Evolutionary conservation across 2,113 vertebrate genomes (phyloP), one percentile per base, ranked within the genome.

Genomic region (Raja brachyura): DNA sequence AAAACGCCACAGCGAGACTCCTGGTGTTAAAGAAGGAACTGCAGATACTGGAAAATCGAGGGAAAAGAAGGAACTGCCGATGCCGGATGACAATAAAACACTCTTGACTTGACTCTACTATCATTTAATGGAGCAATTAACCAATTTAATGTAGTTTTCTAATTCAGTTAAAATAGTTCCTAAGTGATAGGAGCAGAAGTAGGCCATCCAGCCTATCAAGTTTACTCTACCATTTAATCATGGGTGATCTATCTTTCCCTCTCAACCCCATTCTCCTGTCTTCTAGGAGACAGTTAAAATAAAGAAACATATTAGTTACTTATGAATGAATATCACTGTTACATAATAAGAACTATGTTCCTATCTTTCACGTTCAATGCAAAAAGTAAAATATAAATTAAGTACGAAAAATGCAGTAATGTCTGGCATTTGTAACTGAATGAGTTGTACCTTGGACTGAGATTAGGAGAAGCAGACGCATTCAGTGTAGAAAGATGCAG

Each of bases 361-460:
- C 83, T 31, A 63, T 61, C 56, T 73, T 20, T 73, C 14, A 73
- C 18, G 18, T 22, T 73, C 61, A 66, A n/a, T n/a, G 31, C n/a
- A 31, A 18, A 86, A 13, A 88, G n/a, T n/a, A 88, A 86, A 86
- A 61, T 61, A 86, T 61, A 59, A 83, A 86, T 11, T 61, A 83
- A 11, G 10, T 83, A 83, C 56, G 10, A 56, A 83, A 83, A 33
- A 14, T 33, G 14, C 75, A 75, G 74, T n/a, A n/a, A 75, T 75
- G 28, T 75, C 74, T 28, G n/a, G 28, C n/a, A 77, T 31, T 77
- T 77, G n/a, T 77, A 31, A 83, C 54, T 93, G 22, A 83, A 56
- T 70, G 48, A 54, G 33, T 70, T 76, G 94, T 95, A 97, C 97
- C 97, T 96, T 93, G 97, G 97, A 93, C 97, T 97, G 93, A 97